Conservation (phyloP, 2,888 invertebrate genomes). For the Diabrotica balteata region DNA sequence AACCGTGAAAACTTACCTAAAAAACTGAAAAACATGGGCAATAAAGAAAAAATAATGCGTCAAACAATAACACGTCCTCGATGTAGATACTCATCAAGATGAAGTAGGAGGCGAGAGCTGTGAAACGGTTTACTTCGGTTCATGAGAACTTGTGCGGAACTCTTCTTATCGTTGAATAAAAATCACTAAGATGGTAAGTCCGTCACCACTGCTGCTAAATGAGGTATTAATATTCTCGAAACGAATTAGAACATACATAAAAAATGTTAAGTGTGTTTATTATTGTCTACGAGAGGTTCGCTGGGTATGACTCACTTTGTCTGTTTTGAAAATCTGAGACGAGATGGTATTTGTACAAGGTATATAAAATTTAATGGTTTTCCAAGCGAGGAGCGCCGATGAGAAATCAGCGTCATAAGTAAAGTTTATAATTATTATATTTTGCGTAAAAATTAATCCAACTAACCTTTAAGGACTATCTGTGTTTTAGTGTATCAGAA, state of each 20-base stretch:
- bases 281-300: slow-evolving; percentile 14
- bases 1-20: slow-evolving; percentile 5
- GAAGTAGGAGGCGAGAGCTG: slow-evolving; percentile 52
- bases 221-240: slow-evolving; percentile 54
- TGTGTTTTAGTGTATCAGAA: too few relatives aligned
- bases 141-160: slow-evolving; percentile 53
- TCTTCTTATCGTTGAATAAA: slow-evolving; percentile 51
- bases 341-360: too few relatives aligned
- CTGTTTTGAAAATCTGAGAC: neutral
- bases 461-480: too few relatives aligned
- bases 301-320: slow-evolving; percentile 19
- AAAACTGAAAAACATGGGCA: slow-evolving; percentile 32
- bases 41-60: slow-evolving; percentile 43
- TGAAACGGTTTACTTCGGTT: slow-evolving; percentile 53
- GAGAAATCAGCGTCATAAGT: too few relatives aligned
- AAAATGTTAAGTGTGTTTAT: slow-evolving; percentile 31
- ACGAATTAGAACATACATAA: slow-evolving; percentile 46
- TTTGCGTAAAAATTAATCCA: too few relatives aligned
- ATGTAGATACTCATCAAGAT: slow-evolving; percentile 51
- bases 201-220: slow-evolving; percentile 47
- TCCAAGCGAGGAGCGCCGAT: too few relatives aligned
- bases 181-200: slow-evolving; percentile 47
- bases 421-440: too few relatives aligned
- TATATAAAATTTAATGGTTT: too few relatives aligned
- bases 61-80: slow-evolving; percentile 44